phyloP scores from a whole-genome alignment of 2,797 vertebrate species.

The Picus viridis region DNA sequence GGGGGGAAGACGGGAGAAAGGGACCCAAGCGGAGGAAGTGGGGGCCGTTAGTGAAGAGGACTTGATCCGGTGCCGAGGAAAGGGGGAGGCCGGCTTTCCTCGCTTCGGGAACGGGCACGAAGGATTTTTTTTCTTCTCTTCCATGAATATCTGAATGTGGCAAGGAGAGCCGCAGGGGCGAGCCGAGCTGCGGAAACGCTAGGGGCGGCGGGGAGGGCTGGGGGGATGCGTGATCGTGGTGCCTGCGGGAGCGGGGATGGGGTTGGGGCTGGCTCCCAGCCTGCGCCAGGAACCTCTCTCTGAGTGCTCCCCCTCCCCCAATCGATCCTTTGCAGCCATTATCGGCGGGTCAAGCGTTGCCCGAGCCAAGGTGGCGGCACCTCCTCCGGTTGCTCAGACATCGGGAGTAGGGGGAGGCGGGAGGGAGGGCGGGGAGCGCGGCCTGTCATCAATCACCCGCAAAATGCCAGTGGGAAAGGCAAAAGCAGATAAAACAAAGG shows the following conservation, averaged over 20 bases:
- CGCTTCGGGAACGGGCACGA: neutral
- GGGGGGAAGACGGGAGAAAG: neutral
- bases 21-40: neutral
- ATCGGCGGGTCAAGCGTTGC: conserved; percentile 32
- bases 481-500: conserved; percentile 76
- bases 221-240: neutral
- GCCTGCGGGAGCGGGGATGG: neutral
- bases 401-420: neutral
- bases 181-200: neutral
- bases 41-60: neutral
- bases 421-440: conserved; percentile 46
- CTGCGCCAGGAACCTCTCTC: neutral
- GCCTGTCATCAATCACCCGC: conserved; percentile 78
- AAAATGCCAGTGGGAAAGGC: conserved; percentile 68
- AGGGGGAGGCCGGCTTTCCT: neutral
- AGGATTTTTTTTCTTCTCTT: neutral
- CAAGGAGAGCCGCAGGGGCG: neutral
- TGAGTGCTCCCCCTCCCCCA: too few relatives aligned
- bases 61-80: neutral
- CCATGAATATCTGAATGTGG: neutral
- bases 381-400: conserved; percentile 9
- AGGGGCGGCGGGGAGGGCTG: neutral
- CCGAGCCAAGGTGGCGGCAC: conserved; percentile 10
- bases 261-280: neutral
- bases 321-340: conserved; percentile 53